Base-by-base conservation (phyloP, 1,140 invertebrate genomes). In the Coelopa frigida region DNA sequence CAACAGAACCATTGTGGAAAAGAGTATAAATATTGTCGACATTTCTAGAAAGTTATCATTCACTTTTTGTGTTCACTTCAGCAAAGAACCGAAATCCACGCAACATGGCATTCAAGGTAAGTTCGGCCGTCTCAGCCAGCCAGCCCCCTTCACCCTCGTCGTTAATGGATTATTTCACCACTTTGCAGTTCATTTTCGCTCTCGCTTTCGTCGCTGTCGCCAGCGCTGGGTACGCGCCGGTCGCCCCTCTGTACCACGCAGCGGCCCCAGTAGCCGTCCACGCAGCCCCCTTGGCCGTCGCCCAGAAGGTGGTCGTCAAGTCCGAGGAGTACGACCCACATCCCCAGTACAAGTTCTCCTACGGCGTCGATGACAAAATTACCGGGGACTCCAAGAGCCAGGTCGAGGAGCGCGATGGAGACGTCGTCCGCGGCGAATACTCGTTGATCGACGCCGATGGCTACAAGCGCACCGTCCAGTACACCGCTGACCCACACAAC, bases 381-480 rank as follows among this genome's bases (percentile, higher is more conserved):
- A 79, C 72, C 47, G 75, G 78, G n/a, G 76, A 78, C 56, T 63
- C 69, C 50, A 77, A 77, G 65, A 66, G 57, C 22, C 73, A 76
- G 52, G 66, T 74, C 51, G 76, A 78, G 68, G 72, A 65, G 44
- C 65, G 76, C 20, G 66, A 75, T 26, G 77, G 77, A 17, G 76
- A 74, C 70, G 55, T 61, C 26, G 55, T 59, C 29, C 62, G 66
- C 21, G 72, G 73, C 5, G 63, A 59, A 49, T 80, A 78, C 70
- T 71, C 70, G 8, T 53, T 76, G 31, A 66, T 76, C 27, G 75
- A 77, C 47, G 71, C 75, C 11, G 75, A 78, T 55, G 75, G 76
- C 39, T 73, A 70, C 21, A 58, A 70, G 35, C 53, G 73, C 29
- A 72, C 65, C 17, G 73, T 75, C 8, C 70, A 75, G 29, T 78